Percentiles rank a stretch among this genome's conserved stretches.
These are phyloP conservation scores for Lepidonotus clava DNA, from an alignment of 2,888 invertebrate species.

Conservation along the genomic window DNA sequence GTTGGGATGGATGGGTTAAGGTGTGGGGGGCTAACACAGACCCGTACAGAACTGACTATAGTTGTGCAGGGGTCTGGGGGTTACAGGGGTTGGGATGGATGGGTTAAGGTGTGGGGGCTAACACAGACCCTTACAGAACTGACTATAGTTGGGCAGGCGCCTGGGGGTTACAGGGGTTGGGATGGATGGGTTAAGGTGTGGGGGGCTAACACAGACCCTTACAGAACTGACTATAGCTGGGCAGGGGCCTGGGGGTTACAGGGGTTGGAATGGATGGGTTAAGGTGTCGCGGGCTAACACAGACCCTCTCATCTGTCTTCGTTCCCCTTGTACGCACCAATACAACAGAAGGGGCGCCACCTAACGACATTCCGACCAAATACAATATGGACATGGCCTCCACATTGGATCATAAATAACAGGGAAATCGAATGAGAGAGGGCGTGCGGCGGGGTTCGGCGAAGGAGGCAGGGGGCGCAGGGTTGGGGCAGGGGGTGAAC, in stretches of 20 bases:
- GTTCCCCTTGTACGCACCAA: constrained; percentile 37
- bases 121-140: too few relatives aligned
- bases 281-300: not conserved
- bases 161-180: not conserved
- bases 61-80: not conserved
- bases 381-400: constrained; percentile 43
- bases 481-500: not conserved
- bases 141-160: too few relatives aligned
- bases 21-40: not conserved
- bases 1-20: not conserved
- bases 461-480: not conserved
- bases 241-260: not conserved
- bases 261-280: not conserved
- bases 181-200: not conserved
- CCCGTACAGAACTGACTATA: not conserved
- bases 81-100: not conserved
- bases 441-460: not conserved
- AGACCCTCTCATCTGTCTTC: constrained; percentile 11
- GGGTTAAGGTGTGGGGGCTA: not conserved
- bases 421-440: constrained; percentile 39
- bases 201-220: too few relatives aligned
- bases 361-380: constrained; percentile 27
- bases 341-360: not conserved
- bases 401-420: constrained; percentile 48
- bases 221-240: too few relatives aligned